Evolutionary conservation across 2,888 invertebrate genomes (phyloP).

Genomic region (Oeneis ivallda): DNA sequence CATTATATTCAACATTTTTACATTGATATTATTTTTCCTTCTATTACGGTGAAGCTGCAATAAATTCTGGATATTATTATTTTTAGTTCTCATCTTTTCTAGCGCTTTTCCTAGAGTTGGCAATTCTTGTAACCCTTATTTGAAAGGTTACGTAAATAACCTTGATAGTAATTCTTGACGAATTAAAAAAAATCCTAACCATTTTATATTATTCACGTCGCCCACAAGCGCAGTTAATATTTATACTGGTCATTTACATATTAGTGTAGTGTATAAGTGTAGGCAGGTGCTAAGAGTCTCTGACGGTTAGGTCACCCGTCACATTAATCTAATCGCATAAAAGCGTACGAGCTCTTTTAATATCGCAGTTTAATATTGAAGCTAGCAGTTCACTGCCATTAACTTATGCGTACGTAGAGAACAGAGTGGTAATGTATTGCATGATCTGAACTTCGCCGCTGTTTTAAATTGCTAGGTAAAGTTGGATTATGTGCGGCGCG

Average conservation of each 20-base stretch:
- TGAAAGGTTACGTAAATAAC: no score
- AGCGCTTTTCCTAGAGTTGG: neutral
- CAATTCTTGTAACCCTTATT: neutral
- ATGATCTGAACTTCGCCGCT: constrained; percentile 34
- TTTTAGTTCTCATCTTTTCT: constrained; percentile 2
- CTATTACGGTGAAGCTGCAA: constrained; percentile 5
- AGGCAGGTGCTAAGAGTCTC: no score
- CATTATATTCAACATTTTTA: constrained; percentile 22
- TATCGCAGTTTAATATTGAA: neutral
- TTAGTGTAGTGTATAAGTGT: no score
- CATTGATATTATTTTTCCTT: constrained; percentile 19
- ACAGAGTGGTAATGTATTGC: constrained; percentile 30
- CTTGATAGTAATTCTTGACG: no score
- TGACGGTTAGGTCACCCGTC: no score
- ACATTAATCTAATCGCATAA: no score
- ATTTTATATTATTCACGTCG: no score
- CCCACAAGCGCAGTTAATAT: no score
- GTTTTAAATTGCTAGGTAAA: constrained; percentile 30
- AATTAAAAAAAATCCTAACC: no score
- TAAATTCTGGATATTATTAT: constrained; percentile 16
- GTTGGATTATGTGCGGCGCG: constrained; percentile 8
- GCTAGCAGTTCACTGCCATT: neutral
- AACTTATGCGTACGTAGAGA: neutral
- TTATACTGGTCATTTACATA: no score
- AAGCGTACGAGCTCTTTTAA: no score